These are phyloP conservation scores for Bedellia somnulentella DNA, from an alignment of 2,888 invertebrate species.

Conservation along the genomic window DNA sequence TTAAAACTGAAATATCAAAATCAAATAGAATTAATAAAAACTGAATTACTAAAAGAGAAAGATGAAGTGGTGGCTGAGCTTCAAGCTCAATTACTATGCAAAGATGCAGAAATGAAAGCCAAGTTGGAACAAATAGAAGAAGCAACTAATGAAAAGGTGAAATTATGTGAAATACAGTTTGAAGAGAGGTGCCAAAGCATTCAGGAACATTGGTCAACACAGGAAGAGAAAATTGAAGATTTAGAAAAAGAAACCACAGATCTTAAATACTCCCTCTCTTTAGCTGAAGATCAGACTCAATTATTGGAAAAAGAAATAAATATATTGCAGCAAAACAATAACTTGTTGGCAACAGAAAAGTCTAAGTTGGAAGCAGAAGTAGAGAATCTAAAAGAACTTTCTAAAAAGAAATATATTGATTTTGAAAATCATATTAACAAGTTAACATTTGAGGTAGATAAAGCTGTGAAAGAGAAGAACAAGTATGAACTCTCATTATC, in stretches of 20 bases:
- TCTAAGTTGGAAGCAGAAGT: conserved; percentile 21
- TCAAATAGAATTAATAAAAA: conserved; percentile 30
- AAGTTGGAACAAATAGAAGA: conserved; percentile 50
- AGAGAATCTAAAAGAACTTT: conserved; percentile 31
- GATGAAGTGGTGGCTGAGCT: conserved; percentile 31
- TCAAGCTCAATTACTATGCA: conserved; percentile 25
- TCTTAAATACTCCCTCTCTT: conserved; percentile 24
- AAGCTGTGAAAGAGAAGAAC: conserved; percentile 48
- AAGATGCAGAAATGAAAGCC: conserved; percentile 44
- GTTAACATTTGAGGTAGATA: conserved; percentile 41
- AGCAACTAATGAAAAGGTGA: conserved; percentile 40
- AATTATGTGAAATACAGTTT: conserved; percentile 49
- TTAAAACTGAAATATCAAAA: conserved; percentile 32
- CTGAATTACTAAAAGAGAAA: conserved; percentile 34
- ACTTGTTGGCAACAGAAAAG: conserved; percentile 25
- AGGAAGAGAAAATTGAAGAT: conserved; percentile 28
- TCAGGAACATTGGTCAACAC: conserved; percentile 34
- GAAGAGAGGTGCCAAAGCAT: conserved; percentile 39
- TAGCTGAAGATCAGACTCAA: conserved; percentile 28
- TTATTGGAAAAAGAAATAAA: conserved; percentile 27
- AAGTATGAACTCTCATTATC: conserved; percentile 62
- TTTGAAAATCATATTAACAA: conserved; percentile 45
- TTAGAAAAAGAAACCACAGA: conserved; percentile 35
- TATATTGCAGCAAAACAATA: conserved; percentile 26
- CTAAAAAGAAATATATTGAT: conserved; percentile 31